Evolutionary conservation across 1,140 invertebrate species (phyloP).

Genomic region (Tenebrio molitor): DNA sequence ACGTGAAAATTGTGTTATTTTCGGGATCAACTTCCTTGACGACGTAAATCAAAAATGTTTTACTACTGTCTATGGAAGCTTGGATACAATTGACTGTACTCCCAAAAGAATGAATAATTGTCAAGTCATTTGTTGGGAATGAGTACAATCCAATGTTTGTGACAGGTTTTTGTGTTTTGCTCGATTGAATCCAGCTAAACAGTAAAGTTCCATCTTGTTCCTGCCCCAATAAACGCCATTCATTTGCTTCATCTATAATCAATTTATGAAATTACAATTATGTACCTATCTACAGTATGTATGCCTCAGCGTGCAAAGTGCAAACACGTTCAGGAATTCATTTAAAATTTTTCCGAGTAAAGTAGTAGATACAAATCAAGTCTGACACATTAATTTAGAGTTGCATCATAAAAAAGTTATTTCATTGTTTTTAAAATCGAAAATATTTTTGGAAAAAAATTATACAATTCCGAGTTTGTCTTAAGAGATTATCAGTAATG

Average conservation of each 20-base stretch:
- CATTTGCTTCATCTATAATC: constrained; percentile 72
- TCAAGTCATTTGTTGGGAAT: constrained; percentile 70
- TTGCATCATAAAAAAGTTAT: no score
- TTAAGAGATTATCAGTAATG: no score
- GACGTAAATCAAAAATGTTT: constrained; percentile 68
- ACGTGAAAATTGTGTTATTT: constrained; percentile 62
- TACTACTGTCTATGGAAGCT: constrained; percentile 77
- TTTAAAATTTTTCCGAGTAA: no score
- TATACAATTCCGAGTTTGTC: no score
- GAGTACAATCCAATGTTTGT: constrained; percentile 69
- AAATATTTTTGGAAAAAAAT: no score
- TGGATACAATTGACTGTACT: constrained; percentile 79
- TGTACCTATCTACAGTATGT: no score
- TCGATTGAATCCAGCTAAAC: constrained; percentile 76
- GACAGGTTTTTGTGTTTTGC: constrained; percentile 61
- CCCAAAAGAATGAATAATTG: constrained; percentile 75
- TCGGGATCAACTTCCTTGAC: constrained; percentile 67
- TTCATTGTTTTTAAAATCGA: no score
- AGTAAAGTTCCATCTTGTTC: constrained; percentile 80
- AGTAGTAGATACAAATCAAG: no score
- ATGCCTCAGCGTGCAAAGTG: no score
- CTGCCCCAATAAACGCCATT: constrained; percentile 83
- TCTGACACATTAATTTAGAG: no score
- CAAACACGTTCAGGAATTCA: no score
- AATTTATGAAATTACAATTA: constrained; percentile 46